These are phyloP conservation scores for Basileuterus tristriatus DNA, from an alignment of 2,797 vertebrate species.

Conservation along the genomic window DNA sequence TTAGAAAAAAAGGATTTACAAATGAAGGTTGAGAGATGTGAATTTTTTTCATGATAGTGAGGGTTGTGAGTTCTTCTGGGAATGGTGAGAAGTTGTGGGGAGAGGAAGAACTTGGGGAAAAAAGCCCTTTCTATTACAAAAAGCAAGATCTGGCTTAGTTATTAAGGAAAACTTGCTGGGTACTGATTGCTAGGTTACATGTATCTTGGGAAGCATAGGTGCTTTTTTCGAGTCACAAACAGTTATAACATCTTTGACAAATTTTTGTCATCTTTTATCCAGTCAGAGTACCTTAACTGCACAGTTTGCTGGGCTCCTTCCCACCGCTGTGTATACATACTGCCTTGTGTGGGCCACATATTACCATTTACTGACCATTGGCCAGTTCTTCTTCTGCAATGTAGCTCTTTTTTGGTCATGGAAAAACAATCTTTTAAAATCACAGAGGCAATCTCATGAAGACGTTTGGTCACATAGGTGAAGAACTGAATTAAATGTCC, in stretches of 20 bases:
- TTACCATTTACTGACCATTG: neutral
- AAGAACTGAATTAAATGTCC: neutral
- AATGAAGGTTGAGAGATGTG: neutral
- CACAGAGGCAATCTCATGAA: neutral
- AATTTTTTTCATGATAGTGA: neutral
- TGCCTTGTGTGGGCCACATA: neutral
- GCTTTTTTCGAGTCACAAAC: neutral
- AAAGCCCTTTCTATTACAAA: neutral
- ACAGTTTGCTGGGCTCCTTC: neutral
- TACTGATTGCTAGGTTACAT: neutral
- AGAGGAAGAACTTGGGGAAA: neutral
- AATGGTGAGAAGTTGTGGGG: neutral
- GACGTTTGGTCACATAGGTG: neutral
- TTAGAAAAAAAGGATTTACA: neutral
- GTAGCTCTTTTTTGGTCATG: neutral
- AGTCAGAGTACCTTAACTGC: neutral
- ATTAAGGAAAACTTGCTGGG: neutral
- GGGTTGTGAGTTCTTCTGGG: neutral
- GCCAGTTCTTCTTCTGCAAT: neutral
- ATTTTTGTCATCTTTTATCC: neutral
- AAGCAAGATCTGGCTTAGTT: neutral
- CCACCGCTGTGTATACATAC: accelerated
- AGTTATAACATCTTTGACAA: neutral
- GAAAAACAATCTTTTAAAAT: neutral
- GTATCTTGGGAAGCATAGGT: neutral